Evolutionary conservation across 2,888 invertebrate genomes (phyloP).

Genomic region (Thumatha senex): DNA sequence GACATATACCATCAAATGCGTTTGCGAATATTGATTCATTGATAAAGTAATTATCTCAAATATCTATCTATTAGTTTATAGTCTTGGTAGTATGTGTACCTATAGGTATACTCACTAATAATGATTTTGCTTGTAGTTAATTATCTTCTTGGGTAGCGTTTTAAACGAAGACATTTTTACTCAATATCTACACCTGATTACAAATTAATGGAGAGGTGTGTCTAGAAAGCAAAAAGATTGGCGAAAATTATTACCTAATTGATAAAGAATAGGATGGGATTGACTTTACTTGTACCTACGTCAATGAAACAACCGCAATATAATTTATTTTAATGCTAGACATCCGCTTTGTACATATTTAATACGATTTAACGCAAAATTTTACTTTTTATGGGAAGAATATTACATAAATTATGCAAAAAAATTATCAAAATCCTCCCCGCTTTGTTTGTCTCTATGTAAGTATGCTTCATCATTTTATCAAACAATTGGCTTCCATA

Average conservation of each 20-base stretch:
- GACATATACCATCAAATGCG: constrained; percentile 15
- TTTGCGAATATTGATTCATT: constrained; percentile 20
- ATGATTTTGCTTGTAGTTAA: neutral
- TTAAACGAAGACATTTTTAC: neutral
- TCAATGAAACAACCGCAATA: no score
- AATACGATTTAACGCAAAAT: no score
- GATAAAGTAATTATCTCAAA: constrained; percentile 5
- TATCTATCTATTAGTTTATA: neutral
- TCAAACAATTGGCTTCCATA: no score
- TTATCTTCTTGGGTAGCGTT: neutral
- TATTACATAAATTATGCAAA: no score
- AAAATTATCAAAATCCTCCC: no score
- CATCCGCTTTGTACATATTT: no score
- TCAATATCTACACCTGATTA: neutral
- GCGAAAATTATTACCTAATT: neutral
- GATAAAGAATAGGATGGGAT: neutral
- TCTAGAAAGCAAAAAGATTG: neutral
- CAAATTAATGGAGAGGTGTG: neutral
- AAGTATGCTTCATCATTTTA: no score
- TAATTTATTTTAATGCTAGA: no score
- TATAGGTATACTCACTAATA: neutral
- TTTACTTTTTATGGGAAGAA: no score
- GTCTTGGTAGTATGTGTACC: neutral
- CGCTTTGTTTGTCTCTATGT: no score
- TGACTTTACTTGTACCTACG: neutral